Evolutionary conservation across 2,113 vertebrate species (phyloP), one percentile per base, ranked within the genome.

Genomic region (Oryzias javanicus): DNA sequence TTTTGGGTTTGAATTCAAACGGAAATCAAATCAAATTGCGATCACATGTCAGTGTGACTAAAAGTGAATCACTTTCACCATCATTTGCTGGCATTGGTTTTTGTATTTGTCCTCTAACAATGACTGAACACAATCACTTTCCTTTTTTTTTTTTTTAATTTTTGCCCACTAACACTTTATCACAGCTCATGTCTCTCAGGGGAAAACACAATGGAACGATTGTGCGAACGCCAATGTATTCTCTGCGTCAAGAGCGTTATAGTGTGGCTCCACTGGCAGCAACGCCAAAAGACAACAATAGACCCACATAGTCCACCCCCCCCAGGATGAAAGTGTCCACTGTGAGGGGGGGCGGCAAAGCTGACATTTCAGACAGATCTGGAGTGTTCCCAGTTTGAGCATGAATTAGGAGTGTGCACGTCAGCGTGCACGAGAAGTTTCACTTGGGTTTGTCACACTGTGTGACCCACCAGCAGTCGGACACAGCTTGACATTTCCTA

Each of bases 211-310:
- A 70, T 27, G 4, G 4, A 17, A n/a, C 8, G 17, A 70, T 67
- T 84, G 79, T 80, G 7, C 1, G 1, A 10, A 55, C 19, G 61
- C 42, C 69, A 61, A 67, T 60, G 60, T 80, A 15, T 74, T 70
- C 81, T 80, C 64, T 69, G 52, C 60, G 55, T 8, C 61, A 67
- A 58, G 64, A 69, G 74, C 70, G 44, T 56, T 63, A 62, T 55
- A 62, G 71, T 67, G 66, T 73, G 14, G 50, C 76, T 65, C 51
- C 20, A 74, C 64, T 54, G 59, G 55, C 68, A 74, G 71, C 60
- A 66, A 67, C 73, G 67, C 8, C 77, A 81, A 82, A 81, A 80
- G 78, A 82, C 66, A 82, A 86, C 81, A 85, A 82, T 73, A 78
- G 72, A 73, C 79, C 86, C 75, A 84, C 86, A 87, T 84, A 78